phyloP scores from a whole-genome alignment of 2,888 invertebrate genomes.

The Tolmerus cingulatus region DNA sequence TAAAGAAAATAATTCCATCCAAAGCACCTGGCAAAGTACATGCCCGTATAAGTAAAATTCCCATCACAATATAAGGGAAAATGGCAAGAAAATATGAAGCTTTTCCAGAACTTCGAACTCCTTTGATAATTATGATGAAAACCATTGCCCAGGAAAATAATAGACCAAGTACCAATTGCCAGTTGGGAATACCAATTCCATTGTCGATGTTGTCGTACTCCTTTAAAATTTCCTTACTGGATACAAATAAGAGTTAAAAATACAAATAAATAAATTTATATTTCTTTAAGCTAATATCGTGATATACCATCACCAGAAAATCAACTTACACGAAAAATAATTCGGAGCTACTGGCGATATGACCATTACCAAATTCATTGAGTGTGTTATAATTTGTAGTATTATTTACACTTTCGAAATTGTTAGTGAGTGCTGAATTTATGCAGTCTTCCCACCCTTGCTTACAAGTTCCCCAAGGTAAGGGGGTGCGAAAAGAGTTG shows the following conservation, averaged over 20 bases:
- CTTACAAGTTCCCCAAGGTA: slow-evolving; percentile 72
- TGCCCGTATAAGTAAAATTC: slow-evolving; percentile 70
- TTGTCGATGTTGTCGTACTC: slow-evolving; percentile 65
- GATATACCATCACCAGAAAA: background rate
- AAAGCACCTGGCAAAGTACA: slow-evolving; percentile 69
- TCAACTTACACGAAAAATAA: slow-evolving; percentile 66
- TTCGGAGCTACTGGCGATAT: slow-evolving; percentile 63
- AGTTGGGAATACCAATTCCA: slow-evolving; percentile 68
- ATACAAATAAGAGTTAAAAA: background rate
- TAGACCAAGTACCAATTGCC: slow-evolving; percentile 66
- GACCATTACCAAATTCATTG: background rate
- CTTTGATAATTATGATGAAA: slow-evolving; percentile 66
- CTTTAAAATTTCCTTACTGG: slow-evolving; percentile 66
- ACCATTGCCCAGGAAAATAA: slow-evolving; percentile 66
- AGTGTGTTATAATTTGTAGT: background rate
- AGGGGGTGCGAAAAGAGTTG: slow-evolving; percentile 68
- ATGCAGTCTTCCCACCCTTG: slow-evolving; percentile 66
- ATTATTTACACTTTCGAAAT: slow-evolving; percentile 37
- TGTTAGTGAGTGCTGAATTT: slow-evolving; percentile 52
- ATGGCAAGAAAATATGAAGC: slow-evolving; percentile 79
- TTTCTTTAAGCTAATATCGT: background rate
- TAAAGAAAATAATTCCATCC: slow-evolving; percentile 71
- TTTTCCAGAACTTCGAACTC: slow-evolving; percentile 73
- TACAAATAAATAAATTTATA: background rate
- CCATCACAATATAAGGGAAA: slow-evolving; percentile 74